Evolutionary conservation across 2,888 invertebrate genomes (phyloP), one percentile per base, ranked within the genome.

Genomic region (Hecatera dysodea): DNA sequence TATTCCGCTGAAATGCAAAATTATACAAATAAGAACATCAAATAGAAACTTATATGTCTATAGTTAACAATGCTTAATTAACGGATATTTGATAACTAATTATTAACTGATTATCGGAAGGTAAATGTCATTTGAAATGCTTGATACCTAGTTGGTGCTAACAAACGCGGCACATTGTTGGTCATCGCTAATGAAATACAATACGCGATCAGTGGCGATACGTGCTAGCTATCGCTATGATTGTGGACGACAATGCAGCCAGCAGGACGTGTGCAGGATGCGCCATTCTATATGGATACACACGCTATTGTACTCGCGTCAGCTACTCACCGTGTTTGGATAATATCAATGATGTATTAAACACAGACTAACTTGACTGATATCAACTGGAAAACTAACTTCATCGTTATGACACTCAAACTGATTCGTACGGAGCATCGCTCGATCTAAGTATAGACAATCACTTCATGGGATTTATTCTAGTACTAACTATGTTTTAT

Each of bases 381-480:
- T 75, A 57, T 57, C 27, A 44, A 17, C 29, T 57, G 15, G 7
- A 27, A 44, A 67, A 44, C n/a, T 33, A 8, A 55, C 46, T 74
- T 55, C 1, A 46, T 46, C 39, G 46, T 39, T 63, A 7, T 24
- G 33, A n/a, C 48, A 56, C 44, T 50, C 8, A 75, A 65, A 12
- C 15, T 46, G 19, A 39, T 22, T 46, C 19, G 3, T 19, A 19
- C 4, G 19, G 22, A 29, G 36, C 12, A 9, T 7, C 36, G 8
- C 1, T 42, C 19, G 5, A 44, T 44, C 27, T 52, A 17, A 57
- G 42, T 42, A 65, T 27, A n/a, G n/a, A 74, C 42, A 42, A 57
- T 72, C n/a, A 67, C 44, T 75, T 50, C 27, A n/a, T n/a, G 19
- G 29, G 67, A 75, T n/a, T 44, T 50, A 27, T 36, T 52, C 17